phyloP scores from a whole-genome alignment of 1,140 invertebrate genomes.

The Meloidogyne exigua region DNA sequence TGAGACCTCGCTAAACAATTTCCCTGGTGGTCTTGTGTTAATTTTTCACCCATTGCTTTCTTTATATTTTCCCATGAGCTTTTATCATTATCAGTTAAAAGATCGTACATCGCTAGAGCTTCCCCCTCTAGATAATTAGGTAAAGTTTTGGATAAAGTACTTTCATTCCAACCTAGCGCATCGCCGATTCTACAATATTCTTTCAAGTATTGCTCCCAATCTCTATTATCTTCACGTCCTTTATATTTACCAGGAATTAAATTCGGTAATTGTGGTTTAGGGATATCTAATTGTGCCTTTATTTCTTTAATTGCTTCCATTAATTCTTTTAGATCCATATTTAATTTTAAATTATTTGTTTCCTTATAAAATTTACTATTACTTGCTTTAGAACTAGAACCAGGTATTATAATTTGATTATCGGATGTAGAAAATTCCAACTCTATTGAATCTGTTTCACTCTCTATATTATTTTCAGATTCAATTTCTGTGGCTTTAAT shows the following conservation, averaged over 20 bases:
- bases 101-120: neutral
- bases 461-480: neutral
- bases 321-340: too few relatives aligned
- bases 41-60: neutral
- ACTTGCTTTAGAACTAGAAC: neutral
- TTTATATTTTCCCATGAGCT: neutral
- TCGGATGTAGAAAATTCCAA: neutral
- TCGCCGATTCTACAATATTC: neutral
- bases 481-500: neutral
- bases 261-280: neutral
- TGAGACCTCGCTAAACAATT: neutral
- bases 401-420: neutral
- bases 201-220: neutral
- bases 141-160: neutral
- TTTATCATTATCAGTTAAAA: neutral
- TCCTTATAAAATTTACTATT: too few relatives aligned
- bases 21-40: neutral
- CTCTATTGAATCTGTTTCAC: neutral
- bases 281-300: neutral
- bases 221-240: neutral
- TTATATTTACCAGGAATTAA: neutral
- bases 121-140: neutral
- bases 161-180: neutral
- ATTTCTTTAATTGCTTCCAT: neutral
- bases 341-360: too few relatives aligned